Evolutionary conservation across 2,888 invertebrate genomes (phyloP), one percentile per base, ranked within the genome.

Genomic region (Agapostemon virescens): DNA sequence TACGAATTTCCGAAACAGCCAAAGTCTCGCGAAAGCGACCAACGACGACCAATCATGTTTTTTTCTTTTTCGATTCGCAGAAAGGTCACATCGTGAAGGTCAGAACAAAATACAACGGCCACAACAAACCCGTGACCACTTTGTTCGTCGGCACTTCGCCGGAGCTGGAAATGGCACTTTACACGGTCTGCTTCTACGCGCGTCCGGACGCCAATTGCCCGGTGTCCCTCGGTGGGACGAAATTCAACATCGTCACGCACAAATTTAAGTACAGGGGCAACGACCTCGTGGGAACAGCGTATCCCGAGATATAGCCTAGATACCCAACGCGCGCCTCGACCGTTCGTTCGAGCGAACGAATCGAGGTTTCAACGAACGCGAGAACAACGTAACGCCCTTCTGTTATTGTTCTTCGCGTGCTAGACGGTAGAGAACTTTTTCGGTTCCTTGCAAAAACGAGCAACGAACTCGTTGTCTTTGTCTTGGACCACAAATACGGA

Each of bases 141-240:
- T 94, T 97, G 93, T 97, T 97, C 88, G 94, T 97, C 81, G 97
- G 97, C 36, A 97, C 97, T 1, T 97, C 97, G 72, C 98, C 98
- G 0, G 98, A 98, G 93, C 93, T 98, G 84, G 98, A 98, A 93
- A 94, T 98, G 93, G 97, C 98, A 0, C 92, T 98, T 3, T 98
- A 98, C 92, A 97, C 98, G 0, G 94, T 98, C 6, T 98, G 98
- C 90, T 98, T 97, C 91, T 93, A 97, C 63, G 93, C 96, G 20
- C 95, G 97, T 72, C 95, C 96, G 0, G 96, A 97, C 88, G 93
- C 94, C 78, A 94, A 95, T 7, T 98, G 98, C 88, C 96, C 96
- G 0, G 94, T 98, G 17, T 95, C 95, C 72, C 93, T 97, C 78
- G 95, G 94, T 80, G 96, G 95, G 49, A 95, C 95, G 80, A 95